Percentiles rank a stretch among this genome's conserved stretches.
phyloP scores from a whole-genome alignment of 1,140 invertebrate species.

The Macrobrachium nipponense region DNA sequence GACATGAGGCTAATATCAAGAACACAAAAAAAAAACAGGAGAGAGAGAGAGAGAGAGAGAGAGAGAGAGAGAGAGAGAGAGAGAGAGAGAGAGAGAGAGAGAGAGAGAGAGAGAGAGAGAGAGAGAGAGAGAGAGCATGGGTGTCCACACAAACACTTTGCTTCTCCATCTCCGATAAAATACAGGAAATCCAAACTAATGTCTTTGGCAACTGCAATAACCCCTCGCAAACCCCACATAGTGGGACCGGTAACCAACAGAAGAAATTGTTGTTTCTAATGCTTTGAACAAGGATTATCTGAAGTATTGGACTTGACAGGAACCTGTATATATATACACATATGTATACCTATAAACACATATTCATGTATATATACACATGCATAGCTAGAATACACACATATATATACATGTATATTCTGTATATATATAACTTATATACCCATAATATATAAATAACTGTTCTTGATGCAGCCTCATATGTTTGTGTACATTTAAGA shows the following conservation, averaged over 20 bases:
- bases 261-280: too few relatives aligned
- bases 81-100: too few relatives aligned
- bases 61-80: not conserved
- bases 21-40: too few relatives aligned
- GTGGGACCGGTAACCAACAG: too few relatives aligned
- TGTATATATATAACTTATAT: not conserved
- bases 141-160: too few relatives aligned
- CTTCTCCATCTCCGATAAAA: too few relatives aligned
- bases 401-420: not conserved
- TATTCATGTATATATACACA: constrained; percentile 1
- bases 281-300: not conserved
- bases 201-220: too few relatives aligned
- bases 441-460: not conserved
- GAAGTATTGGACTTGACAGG: not conserved
- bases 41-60: constrained; percentile 5
- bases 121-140: not conserved
- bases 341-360: constrained; percentile 22
- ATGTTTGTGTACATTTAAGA: constrained; percentile 30
- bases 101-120: not conserved
- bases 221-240: too few relatives aligned
- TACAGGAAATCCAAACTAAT: too few relatives aligned
- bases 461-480: constrained; percentile 5
- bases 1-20: not conserved
- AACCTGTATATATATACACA: constrained; percentile 21
- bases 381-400: constrained; percentile 22